A percentile compares a stretch with the other conserved stretches of the same genome.
These are phyloP conservation scores for Silvanus unidentatus DNA, from an alignment of 2,888 invertebrate genomes.

Conservation along the genomic window DNA sequence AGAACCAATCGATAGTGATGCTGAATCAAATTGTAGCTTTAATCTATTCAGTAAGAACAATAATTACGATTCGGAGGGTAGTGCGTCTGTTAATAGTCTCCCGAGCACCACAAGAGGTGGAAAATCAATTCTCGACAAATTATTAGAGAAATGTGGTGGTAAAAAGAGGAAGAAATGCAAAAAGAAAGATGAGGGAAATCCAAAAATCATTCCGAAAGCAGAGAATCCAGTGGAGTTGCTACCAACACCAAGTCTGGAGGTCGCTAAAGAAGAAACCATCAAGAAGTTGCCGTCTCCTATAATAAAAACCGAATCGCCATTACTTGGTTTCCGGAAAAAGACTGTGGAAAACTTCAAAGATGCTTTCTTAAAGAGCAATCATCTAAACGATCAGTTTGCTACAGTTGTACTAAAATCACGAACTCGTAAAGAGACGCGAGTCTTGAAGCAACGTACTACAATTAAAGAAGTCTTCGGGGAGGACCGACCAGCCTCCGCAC, in stretches of 20 bases:
- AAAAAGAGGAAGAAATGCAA: conserved; percentile 50
- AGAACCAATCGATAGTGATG: conserved; percentile 52
- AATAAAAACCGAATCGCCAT: conserved; percentile 54
- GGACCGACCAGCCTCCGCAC: conserved; percentile 76
- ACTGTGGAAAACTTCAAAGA: conserved; percentile 62
- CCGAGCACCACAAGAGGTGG: conserved; percentile 38
- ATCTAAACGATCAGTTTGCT: conserved; percentile 59
- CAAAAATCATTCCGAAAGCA: conserved; percentile 54
- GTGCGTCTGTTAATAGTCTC: conserved; percentile 60
- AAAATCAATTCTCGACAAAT: conserved; percentile 58
- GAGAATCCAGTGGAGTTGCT: conserved; percentile 53
- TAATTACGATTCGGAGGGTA: conserved; percentile 63
- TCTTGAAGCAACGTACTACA: conserved; percentile 67
- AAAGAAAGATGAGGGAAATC: conserved; percentile 52
- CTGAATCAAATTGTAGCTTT: conserved; percentile 63
- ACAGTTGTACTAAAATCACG: conserved; percentile 68
- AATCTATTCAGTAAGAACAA: conserved; percentile 49
- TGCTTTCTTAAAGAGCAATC: conserved; percentile 59
- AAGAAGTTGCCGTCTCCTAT: conserved; percentile 27
- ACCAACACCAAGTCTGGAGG: conserved; percentile 59
- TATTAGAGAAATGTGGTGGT: conserved; percentile 61
- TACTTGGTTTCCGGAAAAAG: conserved; percentile 62
- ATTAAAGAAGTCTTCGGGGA: conserved; percentile 78
- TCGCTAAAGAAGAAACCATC: conserved; percentile 48
- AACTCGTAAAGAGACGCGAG: conserved; percentile 69